Evolutionary conservation across 2,888 invertebrate genomes (phyloP).

Genomic region (Synergus itoensis): DNA sequence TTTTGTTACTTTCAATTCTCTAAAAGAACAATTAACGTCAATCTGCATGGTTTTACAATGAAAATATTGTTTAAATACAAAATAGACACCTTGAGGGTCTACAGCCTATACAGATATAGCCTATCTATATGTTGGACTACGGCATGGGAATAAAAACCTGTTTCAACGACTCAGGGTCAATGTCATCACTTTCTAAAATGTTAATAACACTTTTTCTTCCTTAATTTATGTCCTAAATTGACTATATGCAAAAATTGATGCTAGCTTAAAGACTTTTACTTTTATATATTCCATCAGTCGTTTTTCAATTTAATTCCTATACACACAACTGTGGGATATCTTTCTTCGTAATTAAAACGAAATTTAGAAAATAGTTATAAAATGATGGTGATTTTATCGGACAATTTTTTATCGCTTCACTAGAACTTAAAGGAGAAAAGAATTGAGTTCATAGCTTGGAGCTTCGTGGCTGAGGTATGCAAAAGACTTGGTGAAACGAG

Average conservation of each 20-base stretch:
- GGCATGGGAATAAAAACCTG: background rate
- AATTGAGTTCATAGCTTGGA: slow-evolving; percentile 22
- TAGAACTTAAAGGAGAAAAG: background rate
- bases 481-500: slow-evolving; percentile 33
- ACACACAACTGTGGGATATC: background rate
- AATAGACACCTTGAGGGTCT: background rate
- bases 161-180: background rate
- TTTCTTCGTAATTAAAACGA: background rate
- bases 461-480: background rate
- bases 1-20: too few relatives aligned
- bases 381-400: background rate
- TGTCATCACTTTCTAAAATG: slow-evolving; percentile 24
- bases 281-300: background rate
- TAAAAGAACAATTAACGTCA: too few relatives aligned
- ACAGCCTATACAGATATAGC: too few relatives aligned
- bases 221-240: background rate
- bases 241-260: background rate
- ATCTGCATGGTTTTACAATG: too few relatives aligned
- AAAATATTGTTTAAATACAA: background rate
- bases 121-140: background rate
- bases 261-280: background rate
- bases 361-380: background rate
- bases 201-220: background rate
- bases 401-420: background rate
- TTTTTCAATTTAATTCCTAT: background rate